phyloP scores from a whole-genome alignment of 2,888 invertebrate genomes.

The Clunio marinus region DNA sequence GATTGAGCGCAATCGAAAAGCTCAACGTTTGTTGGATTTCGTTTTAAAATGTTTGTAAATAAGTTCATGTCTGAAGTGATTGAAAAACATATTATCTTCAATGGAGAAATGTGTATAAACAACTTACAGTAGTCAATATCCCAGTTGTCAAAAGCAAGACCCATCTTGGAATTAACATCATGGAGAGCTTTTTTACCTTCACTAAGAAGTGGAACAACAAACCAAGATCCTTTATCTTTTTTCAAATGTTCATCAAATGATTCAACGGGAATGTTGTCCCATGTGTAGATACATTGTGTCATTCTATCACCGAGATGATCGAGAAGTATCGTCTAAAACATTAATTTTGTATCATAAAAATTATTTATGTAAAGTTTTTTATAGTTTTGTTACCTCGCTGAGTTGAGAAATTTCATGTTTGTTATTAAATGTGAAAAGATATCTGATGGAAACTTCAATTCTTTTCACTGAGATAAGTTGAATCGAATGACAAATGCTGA shows the following conservation, averaged over 20 bases:
- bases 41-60: constrained; percentile 73
- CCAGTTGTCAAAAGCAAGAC: constrained; percentile 89
- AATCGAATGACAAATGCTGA: constrained; percentile 86
- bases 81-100: too few relatives aligned
- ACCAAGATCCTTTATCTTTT: constrained; percentile 66
- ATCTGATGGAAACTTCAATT: constrained; percentile 77
- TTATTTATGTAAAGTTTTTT: not conserved
- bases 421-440: constrained; percentile 58
- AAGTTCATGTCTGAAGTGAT: constrained; percentile 86
- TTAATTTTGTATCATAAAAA: constrained; percentile 26
- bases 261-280: constrained; percentile 58
- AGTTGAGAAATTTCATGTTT: constrained; percentile 40
- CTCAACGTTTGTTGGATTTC: constrained; percentile 96
- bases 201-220: constrained; percentile 74
- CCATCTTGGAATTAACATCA: constrained; percentile 72
- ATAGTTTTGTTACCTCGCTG: constrained; percentile 31
- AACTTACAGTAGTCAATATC: constrained; percentile 86
- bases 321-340: constrained; percentile 54
- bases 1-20: constrained; percentile 97
- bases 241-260: constrained; percentile 66
- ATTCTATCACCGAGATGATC: constrained; percentile 80
- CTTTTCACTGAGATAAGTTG: constrained; percentile 70
- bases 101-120: too few relatives aligned
- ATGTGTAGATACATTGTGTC: constrained; percentile 84
- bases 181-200: constrained; percentile 75